These are phyloP conservation scores for Pterois miles DNA, from an alignment of 2,797 vertebrate species.

Conservation along the genomic window DNA sequence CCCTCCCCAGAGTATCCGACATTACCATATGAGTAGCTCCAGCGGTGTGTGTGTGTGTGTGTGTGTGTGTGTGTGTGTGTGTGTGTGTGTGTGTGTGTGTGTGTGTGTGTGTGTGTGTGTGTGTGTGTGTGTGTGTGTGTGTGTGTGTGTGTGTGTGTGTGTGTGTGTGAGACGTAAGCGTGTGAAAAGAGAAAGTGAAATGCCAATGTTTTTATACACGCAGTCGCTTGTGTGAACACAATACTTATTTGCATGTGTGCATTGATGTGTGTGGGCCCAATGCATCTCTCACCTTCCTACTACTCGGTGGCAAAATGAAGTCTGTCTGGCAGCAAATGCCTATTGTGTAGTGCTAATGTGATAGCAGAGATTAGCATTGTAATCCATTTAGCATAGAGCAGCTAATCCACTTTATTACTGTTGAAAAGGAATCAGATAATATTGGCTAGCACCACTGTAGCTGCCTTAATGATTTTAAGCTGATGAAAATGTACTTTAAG, in stretches of 20 bases:
- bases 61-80: neutral
- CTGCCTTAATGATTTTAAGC: conserved; percentile 75
- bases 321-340: conserved; percentile 69
- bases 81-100: neutral
- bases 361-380: conserved; percentile 87
- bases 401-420: conserved; percentile 86
- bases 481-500: conserved; percentile 63
- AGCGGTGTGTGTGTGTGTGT: conserved; percentile 15
- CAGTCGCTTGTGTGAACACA: conserved; percentile 23
- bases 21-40: conserved; percentile 57
- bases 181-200: conserved; percentile 17
- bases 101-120: neutral
- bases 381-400: conserved; percentile 87
- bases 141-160: conserved; percentile 4
- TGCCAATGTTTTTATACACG: conserved; percentile 36
- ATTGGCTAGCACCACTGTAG: conserved; percentile 64
- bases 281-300: conserved; percentile 56
- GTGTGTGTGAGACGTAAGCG: neutral
- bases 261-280: conserved; percentile 16
- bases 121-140: neutral
- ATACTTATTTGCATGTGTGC: conserved; percentile 14
- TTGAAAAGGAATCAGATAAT: conserved; percentile 83
- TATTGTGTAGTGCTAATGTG: conserved; percentile 82
- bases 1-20: conserved; percentile 41
- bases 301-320: conserved; percentile 59